phyloP scores from a whole-genome alignment of 2,113 vertebrate species.

The Genyomyrus donnyi region DNA sequence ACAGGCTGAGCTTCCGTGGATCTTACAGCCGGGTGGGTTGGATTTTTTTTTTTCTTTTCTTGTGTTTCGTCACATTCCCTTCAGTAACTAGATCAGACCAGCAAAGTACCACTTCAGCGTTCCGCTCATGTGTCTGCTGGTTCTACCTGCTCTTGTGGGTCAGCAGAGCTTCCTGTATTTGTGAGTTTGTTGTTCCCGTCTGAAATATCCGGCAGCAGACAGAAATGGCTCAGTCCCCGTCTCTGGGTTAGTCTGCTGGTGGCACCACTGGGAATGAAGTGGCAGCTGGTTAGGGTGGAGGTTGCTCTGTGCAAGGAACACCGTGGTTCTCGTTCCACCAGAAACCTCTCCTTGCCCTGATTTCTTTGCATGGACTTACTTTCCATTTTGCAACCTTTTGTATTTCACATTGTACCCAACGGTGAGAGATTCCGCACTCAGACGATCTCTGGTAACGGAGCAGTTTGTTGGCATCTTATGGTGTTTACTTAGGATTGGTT shows the following conservation, averaged over 20 bases:
- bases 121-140: background rate
- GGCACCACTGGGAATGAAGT: background rate
- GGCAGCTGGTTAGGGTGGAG: background rate
- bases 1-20: background rate
- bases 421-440: background rate
- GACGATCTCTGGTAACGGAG: background rate
- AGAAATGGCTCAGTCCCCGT: background rate
- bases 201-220: background rate
- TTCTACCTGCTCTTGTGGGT: background rate
- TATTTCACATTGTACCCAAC: background rate
- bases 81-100: background rate
- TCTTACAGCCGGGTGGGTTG: background rate
- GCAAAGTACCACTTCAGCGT: background rate
- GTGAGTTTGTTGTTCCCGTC: background rate
- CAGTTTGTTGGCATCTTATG: background rate
- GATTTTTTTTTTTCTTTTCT: background rate
- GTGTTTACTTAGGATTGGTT: background rate
- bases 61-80: background rate
- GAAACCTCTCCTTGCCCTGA: background rate
- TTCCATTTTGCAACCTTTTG: background rate
- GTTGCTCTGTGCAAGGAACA: background rate
- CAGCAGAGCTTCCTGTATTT: background rate
- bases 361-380: background rate
- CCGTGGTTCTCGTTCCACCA: background rate
- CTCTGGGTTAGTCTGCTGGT: background rate